Evolutionary conservation across 2,888 invertebrate species (phyloP).

Genomic region (Mythimna ferrago): DNA sequence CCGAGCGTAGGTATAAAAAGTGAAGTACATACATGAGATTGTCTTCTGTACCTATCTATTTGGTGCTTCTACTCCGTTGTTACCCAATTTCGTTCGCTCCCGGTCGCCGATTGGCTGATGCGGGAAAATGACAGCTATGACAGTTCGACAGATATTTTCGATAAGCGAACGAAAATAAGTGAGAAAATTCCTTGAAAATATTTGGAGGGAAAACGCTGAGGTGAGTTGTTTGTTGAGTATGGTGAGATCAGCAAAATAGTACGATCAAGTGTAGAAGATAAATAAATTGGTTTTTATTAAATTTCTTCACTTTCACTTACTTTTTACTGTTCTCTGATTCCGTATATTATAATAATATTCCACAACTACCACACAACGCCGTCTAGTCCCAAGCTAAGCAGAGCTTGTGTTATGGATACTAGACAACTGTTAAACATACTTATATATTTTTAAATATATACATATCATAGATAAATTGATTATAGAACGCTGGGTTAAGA

Average conservation of each 20-base stretch:
- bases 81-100: slow-evolving; percentile 23
- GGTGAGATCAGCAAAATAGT: not conserved
- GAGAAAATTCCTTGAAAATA: slow-evolving; percentile 9
- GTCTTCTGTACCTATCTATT: too few relatives aligned
- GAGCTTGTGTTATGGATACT: too few relatives aligned
- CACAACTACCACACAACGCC: too few relatives aligned
- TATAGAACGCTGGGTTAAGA: too few relatives aligned
- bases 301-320: not conserved
- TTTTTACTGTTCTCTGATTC: not conserved
- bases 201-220: slow-evolving; percentile 5
- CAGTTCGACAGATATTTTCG: slow-evolving; percentile 35
- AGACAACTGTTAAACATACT: too few relatives aligned
- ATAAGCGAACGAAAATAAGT: slow-evolving; percentile 29
- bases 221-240: not conserved
- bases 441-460: too few relatives aligned
- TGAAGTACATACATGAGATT: too few relatives aligned
- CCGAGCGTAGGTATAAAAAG: too few relatives aligned
- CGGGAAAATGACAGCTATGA: slow-evolving; percentile 29
- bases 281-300: not conserved
- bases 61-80: not conserved
- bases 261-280: not conserved
- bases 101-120: slow-evolving; percentile 37
- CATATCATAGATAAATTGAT: too few relatives aligned
- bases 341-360: not conserved
- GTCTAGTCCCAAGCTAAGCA: too few relatives aligned